These are phyloP conservation scores for Dasypogon diadema DNA, from an alignment of 2,888 invertebrate species.

Conservation along the genomic window DNA sequence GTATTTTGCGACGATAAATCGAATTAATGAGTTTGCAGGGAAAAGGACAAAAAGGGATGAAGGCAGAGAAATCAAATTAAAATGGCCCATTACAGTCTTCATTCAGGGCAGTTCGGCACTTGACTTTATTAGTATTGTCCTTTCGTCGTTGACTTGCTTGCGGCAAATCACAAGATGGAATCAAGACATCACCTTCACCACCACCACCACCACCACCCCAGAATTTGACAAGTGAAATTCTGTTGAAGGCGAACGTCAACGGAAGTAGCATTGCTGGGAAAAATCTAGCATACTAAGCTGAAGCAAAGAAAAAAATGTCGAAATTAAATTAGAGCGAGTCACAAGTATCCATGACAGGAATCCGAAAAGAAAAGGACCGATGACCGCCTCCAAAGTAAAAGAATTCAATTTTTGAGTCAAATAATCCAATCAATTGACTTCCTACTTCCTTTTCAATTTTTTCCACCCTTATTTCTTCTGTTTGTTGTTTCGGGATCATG, in stretches of 20 bases:
- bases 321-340: conserved; percentile 42
- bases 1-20: conserved; percentile 38
- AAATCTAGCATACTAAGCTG: not conserved
- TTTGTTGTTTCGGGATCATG: not conserved
- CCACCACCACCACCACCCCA: not conserved
- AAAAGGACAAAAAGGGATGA: conserved; percentile 25
- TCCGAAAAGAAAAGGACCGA: conserved; percentile 46
- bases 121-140: conserved; percentile 43
- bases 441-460: conserved; percentile 52
- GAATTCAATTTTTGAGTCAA: conserved; percentile 56
- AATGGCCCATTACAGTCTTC: conserved; percentile 34
- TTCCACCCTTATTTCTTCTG: not conserved
- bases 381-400: conserved; percentile 24
- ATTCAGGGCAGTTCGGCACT: conserved; percentile 8
- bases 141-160: conserved; percentile 8
- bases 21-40: conserved; percentile 40
- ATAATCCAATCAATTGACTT: conserved; percentile 57
- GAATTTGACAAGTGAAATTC: conserved; percentile 20
- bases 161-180: conserved; percentile 39
- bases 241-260: conserved; percentile 27
- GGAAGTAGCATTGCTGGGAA: not conserved
- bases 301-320: conserved; percentile 46
- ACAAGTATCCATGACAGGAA: conserved; percentile 54
- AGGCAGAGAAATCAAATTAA: conserved; percentile 36
- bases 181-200: conserved; percentile 24